Evolutionary conservation across 2,888 invertebrate species (phyloP).

Genomic region (Cosmorhoe ocellata): DNA sequence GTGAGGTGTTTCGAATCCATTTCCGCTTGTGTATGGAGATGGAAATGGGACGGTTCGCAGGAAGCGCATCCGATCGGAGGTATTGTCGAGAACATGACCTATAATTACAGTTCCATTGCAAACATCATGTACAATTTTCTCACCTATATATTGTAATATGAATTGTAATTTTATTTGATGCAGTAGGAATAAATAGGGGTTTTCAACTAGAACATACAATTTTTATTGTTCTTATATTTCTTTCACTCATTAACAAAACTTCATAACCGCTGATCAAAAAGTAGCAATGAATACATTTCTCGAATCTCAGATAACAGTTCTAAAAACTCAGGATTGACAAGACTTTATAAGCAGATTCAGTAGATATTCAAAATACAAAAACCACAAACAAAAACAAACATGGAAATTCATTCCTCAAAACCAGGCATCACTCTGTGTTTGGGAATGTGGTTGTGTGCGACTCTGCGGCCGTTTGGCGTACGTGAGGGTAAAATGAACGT

Average conservation of each 20-base stretch:
- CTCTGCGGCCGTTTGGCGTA: constrained; percentile 34
- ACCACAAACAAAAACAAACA: constrained; percentile 11
- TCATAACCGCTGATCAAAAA: too few species aligned
- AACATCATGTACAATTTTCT: neutral
- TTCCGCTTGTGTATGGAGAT: constrained; percentile 5
- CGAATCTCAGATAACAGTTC: too few species aligned
- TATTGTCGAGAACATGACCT: constrained; percentile 5
- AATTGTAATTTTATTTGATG: too few species aligned
- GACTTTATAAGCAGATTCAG: too few species aligned
- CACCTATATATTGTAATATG: too few species aligned
- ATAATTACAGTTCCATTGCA: constrained; percentile 7
- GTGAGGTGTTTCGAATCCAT: constrained; percentile 13
- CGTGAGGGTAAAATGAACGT: constrained; percentile 68
- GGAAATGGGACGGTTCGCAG: constrained; percentile 10
- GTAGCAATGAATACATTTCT: too few species aligned
- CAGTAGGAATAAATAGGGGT: too few species aligned
- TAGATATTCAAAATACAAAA: neutral
- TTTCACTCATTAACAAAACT: too few species aligned
- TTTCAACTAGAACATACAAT: too few species aligned
- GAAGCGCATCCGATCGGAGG: constrained; percentile 9
- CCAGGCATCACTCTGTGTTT: constrained; percentile 51
- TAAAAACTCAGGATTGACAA: too few species aligned
- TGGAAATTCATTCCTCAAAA: constrained; percentile 52
- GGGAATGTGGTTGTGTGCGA: constrained; percentile 41
- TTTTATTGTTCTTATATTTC: too few species aligned